Conservation (phyloP, 2,797 vertebrate genomes). For the Glyptemys insculpta region DNA sequence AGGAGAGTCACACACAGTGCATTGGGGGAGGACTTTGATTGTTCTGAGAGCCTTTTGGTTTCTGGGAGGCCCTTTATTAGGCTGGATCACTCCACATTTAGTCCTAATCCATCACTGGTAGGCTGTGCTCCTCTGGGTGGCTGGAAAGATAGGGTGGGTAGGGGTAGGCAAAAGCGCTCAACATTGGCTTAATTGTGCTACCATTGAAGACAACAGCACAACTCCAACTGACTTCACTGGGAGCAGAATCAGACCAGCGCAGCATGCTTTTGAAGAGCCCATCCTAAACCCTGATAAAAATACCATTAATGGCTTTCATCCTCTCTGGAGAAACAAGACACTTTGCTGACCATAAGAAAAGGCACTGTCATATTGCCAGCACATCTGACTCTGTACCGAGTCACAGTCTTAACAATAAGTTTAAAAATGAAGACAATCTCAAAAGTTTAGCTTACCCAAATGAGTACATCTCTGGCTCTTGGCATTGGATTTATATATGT, state of each 20-base stretch:
- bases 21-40: background rate
- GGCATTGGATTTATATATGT: background rate
- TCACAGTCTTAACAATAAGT: background rate
- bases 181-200: background rate
- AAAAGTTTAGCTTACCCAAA: background rate
- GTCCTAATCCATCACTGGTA: background rate
- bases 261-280: fast-evolving
- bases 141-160: background rate
- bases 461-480: background rate
- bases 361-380: background rate
- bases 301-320: background rate
- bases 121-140: fast-evolving
- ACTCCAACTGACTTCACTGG: background rate
- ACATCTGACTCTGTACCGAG: background rate
- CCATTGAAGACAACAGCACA: background rate
- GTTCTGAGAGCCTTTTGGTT: background rate
- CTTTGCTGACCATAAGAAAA: background rate
- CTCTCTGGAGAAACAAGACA: background rate
- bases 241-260: background rate
- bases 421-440: background rate
- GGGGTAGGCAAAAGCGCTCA: background rate
- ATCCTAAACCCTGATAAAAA: fast-evolving
- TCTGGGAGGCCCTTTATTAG: background rate
- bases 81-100: background rate
- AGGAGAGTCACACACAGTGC: background rate